These are phyloP conservation scores for Calliphora vicina DNA, from an alignment of 1,140 invertebrate genomes.

Conservation along the genomic window DNA sequence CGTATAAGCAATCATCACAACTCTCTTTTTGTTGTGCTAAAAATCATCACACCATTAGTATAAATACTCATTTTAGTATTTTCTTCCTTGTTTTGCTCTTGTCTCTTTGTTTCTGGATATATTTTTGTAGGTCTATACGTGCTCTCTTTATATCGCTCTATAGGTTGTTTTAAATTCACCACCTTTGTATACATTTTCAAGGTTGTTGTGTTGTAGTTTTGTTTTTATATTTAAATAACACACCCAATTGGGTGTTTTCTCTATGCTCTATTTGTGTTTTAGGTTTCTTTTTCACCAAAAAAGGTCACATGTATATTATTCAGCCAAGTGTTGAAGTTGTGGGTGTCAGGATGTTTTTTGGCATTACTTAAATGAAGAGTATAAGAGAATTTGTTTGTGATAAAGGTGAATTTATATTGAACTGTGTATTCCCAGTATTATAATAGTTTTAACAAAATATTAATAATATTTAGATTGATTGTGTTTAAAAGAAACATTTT, in stretches of 20 bases:
- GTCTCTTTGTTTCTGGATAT: too few species aligned
- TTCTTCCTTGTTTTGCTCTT: neutral
- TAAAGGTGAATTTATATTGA: neutral
- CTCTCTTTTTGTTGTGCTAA: neutral
- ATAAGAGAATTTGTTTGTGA: neutral
- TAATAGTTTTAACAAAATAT: too few species aligned
- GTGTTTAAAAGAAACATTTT: too few species aligned
- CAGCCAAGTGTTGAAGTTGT: slow-evolving; percentile 1
- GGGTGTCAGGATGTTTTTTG: neutral
- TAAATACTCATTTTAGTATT: too few species aligned
- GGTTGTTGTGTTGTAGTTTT: slow-evolving; percentile 25
- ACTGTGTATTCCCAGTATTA: neutral
- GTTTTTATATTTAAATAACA: slow-evolving; percentile 28
- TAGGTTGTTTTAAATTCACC: neutral
- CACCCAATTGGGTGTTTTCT: slow-evolving; percentile 25
- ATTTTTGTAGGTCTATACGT: neutral
- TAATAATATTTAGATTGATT: too few species aligned
- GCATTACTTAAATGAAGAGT: neutral
- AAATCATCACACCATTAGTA: neutral
- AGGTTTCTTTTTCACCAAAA: neutral
- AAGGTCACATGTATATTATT: neutral
- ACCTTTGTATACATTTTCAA: slow-evolving; percentile 14
- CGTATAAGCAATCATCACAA: neutral
- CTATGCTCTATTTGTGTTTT: slow-evolving; percentile 24
- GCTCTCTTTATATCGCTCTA: neutral